A percentile compares a stretch with the other conserved stretches of the same genome.
Conservation (phyloP, 2,888 invertebrate genomes). For the Cheilosia urbana region DNA sequence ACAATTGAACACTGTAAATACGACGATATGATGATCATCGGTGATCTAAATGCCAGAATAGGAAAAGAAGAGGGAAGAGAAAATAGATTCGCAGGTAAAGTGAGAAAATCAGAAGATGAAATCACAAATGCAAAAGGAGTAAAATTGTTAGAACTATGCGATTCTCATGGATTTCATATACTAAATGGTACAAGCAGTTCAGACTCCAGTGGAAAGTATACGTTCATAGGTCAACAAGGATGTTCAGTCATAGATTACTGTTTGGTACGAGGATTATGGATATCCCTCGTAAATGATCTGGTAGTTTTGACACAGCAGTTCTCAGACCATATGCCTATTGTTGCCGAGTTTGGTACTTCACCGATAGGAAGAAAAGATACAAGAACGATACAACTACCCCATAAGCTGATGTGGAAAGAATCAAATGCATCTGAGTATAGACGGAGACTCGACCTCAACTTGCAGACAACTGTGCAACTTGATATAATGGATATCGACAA, state of each 20-base stretch:
- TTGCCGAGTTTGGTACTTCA: too few species aligned
- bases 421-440: too few species aligned
- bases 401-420: too few species aligned
- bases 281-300: too few species aligned
- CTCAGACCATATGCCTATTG: too few species aligned
- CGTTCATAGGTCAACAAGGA: not conserved
- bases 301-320: too few species aligned
- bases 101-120: slow-evolving; percentile 13
- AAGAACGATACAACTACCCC: too few species aligned
- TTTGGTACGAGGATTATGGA: not conserved
- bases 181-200: not conserved
- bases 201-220: not conserved
- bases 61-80: slow-evolving; percentile 4
- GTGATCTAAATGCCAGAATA: not conserved
- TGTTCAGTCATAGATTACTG: not conserved
- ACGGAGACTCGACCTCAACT: too few species aligned
- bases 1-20: not conserved
- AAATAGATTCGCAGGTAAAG: slow-evolving; percentile 6
- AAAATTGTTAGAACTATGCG: not conserved
- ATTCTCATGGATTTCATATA: slow-evolving; percentile 6
- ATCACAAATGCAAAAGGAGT: not conserved
- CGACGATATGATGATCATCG: slow-evolving; percentile 7
- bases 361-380: too few species aligned
- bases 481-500: too few species aligned
- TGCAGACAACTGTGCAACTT: too few species aligned